phyloP scores from a whole-genome alignment of 1,140 invertebrate genomes.

The Bombus consobrinus region DNA sequence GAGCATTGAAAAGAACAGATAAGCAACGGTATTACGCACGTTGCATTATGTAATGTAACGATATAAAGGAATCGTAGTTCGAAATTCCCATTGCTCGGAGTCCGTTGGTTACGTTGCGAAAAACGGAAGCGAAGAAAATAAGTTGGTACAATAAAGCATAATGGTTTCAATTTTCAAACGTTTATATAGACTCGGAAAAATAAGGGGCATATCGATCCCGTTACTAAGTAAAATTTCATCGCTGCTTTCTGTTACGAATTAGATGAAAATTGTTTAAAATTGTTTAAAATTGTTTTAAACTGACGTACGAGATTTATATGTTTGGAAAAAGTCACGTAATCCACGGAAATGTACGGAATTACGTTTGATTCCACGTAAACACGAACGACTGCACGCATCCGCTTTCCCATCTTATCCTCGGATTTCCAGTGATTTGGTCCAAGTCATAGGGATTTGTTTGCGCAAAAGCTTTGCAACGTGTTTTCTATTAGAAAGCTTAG shows the following conservation, averaged over 20 bases:
- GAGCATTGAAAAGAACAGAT: not conserved
- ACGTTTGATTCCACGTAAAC: not conserved
- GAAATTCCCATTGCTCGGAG: not conserved
- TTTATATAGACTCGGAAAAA: too few relatives aligned
- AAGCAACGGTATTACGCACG: not conserved
- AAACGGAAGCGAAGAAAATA: not conserved
- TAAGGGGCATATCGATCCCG: too few relatives aligned
- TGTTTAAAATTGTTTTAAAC: not conserved
- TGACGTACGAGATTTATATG: not conserved
- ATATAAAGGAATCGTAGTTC: not conserved
- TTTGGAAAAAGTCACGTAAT: not conserved
- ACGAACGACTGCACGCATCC: too few relatives aligned
- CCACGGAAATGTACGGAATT: not conserved
- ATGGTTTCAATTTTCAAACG: too few relatives aligned
- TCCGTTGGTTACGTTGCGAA: not conserved
- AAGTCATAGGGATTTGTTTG: not conserved
- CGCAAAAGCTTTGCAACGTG: slow-evolving; percentile 13
- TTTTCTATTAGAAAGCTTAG: slow-evolving; percentile 38
- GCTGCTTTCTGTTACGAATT: not conserved
- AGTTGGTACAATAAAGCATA: not conserved
- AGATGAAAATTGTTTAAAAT: not conserved
- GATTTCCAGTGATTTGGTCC: slow-evolving; percentile 13
- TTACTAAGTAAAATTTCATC: not conserved
- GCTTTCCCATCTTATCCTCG: not conserved
- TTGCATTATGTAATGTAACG: not conserved